Percentiles rank a stretch among this genome's conserved stretches.
phyloP scores from a whole-genome alignment of 2,888 invertebrate species.

The Ennomos quercinarius region DNA sequence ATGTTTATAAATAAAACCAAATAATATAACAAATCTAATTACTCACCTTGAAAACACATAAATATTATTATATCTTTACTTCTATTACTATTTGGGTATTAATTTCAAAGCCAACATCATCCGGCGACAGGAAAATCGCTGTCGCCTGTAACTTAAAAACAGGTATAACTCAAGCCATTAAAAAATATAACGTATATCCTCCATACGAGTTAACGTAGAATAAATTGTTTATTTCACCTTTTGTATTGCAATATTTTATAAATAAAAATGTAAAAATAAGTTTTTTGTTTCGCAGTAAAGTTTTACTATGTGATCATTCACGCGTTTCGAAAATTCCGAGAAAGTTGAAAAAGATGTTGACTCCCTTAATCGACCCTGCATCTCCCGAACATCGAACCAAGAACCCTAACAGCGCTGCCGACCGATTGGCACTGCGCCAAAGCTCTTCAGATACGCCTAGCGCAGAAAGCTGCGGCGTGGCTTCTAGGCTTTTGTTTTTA shows the following conservation, averaged over 20 bases:
- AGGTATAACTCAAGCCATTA: slow-evolving; percentile 26
- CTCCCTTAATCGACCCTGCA: slow-evolving; percentile 13
- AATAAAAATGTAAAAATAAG: slow-evolving; percentile 9
- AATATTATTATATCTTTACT: no score
- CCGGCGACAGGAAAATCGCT: slow-evolving; percentile 17
- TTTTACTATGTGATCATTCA: neutral
- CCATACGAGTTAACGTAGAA: slow-evolving; percentile 22
- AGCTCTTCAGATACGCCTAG: slow-evolving; percentile 21
- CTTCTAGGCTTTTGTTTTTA: slow-evolving; percentile 13
- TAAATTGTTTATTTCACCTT: slow-evolving; percentile 20
- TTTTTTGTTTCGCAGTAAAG: slow-evolving; percentile 2
- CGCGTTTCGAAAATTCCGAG: neutral
- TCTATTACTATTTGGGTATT: no score
- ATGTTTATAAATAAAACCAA: no score
- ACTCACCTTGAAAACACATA: no score
- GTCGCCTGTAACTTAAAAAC: slow-evolving; percentile 17
- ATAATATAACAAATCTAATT: no score
- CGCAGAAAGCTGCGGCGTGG: slow-evolving; percentile 27
- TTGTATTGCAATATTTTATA: slow-evolving; percentile 2
- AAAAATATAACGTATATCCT: slow-evolving; percentile 33
- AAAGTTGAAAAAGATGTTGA: neutral
- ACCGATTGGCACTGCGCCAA: slow-evolving; percentile 22
- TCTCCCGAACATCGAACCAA: slow-evolving; percentile 18
- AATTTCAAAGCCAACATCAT: neutral
- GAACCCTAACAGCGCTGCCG: neutral